Evolutionary conservation across 2,797 vertebrate genomes (phyloP).

Genomic region (Chiloscyllium punctatum): DNA sequence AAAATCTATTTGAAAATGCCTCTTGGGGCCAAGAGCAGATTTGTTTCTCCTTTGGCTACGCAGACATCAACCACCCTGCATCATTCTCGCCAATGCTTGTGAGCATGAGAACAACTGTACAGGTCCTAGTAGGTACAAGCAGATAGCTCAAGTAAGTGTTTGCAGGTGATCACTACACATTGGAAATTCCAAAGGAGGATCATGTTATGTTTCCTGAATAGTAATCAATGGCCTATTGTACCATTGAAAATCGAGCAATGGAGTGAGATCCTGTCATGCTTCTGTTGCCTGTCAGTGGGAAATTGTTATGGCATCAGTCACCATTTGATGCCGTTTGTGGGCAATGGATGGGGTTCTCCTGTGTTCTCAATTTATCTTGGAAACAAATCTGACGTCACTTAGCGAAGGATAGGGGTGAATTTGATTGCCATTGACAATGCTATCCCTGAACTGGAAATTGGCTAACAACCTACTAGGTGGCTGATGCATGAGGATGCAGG

Average conservation of each 20-base stretch:
- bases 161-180: background rate
- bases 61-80: background rate
- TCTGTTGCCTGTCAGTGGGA: background rate
- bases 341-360: background rate
- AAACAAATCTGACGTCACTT: background rate
- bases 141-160: background rate
- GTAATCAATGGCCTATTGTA: background rate
- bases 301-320: background rate
- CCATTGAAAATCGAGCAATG: background rate
- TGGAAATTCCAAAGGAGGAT: background rate
- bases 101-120: background rate
- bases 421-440: background rate
- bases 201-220: background rate
- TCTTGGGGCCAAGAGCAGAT: background rate
- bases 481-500: background rate
- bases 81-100: background rate
- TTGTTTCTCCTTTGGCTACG: background rate
- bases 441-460: background rate
- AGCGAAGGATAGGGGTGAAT: background rate
- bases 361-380: background rate
- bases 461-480: background rate
- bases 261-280: background rate
- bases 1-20: background rate
- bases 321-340: background rate
- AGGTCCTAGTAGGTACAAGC: background rate